A percentile compares a stretch with the other conserved stretches of the same genome.
Evolutionary conservation across 2,888 invertebrate species (phyloP).

Genomic region (Eilema sororculum): DNA sequence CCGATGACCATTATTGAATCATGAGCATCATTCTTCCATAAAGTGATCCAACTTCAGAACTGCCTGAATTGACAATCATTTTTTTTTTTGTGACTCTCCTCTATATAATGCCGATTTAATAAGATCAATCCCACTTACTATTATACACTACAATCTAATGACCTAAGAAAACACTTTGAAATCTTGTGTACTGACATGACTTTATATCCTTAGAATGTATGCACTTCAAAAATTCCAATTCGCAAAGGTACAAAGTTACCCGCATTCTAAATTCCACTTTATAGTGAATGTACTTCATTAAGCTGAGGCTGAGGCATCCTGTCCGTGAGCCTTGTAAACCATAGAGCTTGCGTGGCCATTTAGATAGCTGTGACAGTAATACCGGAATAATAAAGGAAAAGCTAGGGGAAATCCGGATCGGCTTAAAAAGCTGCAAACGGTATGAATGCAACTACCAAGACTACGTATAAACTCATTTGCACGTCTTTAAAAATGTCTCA

Average conservation of each 20-base stretch:
- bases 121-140: not conserved
- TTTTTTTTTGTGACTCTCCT: not conserved
- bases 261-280: not conserved
- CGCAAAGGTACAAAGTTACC: not conserved
- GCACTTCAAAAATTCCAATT: not conserved
- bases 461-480: not conserved
- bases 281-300: not conserved
- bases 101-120: too few species aligned
- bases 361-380: conserved; percentile 24
- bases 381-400: too few species aligned
- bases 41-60: conserved; percentile 3
- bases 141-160: not conserved
- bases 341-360: conserved; percentile 40
- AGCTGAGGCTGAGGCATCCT: not conserved
- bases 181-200: not conserved
- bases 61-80: not conserved
- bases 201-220: not conserved
- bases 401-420: conserved; percentile 43
- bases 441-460: conserved; percentile 18
- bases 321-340: conserved; percentile 15
- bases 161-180: not conserved
- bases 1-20: conserved; percentile 33
- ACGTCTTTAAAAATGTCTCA: not conserved
- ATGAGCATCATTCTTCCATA: conserved; percentile 20
- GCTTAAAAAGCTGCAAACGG: conserved; percentile 19